Evolutionary conservation across 1,140 invertebrate species (phyloP).

Genomic region (Andrena cerasifolii): DNA sequence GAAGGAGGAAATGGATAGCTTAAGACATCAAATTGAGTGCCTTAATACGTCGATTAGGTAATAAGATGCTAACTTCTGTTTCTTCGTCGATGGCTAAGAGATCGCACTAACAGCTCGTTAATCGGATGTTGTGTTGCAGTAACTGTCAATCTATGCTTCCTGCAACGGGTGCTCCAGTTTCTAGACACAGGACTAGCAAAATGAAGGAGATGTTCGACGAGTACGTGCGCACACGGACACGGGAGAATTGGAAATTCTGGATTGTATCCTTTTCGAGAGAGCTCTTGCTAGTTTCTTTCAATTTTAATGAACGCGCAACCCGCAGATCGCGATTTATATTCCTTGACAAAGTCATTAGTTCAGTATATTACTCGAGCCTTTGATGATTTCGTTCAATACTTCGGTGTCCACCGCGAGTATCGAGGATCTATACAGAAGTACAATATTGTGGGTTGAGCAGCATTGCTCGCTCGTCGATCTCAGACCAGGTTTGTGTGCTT

Average conservation of each 20-base stretch:
- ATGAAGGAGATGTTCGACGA: slow-evolving; percentile 97
- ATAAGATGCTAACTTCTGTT: background rate
- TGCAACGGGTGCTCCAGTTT: slow-evolving; percentile 96
- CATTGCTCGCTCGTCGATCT: slow-evolving; percentile 96
- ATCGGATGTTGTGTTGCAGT: slow-evolving; percentile 82
- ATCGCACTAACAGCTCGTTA: slow-evolving; percentile 28
- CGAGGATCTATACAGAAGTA: slow-evolving; percentile 95
- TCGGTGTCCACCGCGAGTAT: slow-evolving; percentile 95
- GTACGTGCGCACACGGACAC: slow-evolving; percentile 92
- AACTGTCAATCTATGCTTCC: slow-evolving; percentile 97
- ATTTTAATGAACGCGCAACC: no score
- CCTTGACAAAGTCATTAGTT: slow-evolving; percentile 86
- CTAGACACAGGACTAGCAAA: slow-evolving; percentile 93
- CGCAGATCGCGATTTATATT: slow-evolving; percentile 63
- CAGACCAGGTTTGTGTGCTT: slow-evolving; percentile 88
- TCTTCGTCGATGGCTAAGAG: background rate
- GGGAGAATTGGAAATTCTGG: slow-evolving; percentile 99
- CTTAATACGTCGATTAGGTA: slow-evolving; percentile 96
- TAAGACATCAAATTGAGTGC: slow-evolving; percentile 93
- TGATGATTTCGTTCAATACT: slow-evolving; percentile 94
- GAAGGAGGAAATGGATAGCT: slow-evolving; percentile 94
- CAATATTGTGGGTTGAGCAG: slow-evolving; percentile 96
- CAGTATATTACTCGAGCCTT: slow-evolving; percentile 93
- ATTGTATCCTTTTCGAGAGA: slow-evolving; percentile 89
- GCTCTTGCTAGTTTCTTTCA: no score